phyloP scores from a whole-genome alignment of 2,113 vertebrate species.

The Butorides virescens region DNA sequence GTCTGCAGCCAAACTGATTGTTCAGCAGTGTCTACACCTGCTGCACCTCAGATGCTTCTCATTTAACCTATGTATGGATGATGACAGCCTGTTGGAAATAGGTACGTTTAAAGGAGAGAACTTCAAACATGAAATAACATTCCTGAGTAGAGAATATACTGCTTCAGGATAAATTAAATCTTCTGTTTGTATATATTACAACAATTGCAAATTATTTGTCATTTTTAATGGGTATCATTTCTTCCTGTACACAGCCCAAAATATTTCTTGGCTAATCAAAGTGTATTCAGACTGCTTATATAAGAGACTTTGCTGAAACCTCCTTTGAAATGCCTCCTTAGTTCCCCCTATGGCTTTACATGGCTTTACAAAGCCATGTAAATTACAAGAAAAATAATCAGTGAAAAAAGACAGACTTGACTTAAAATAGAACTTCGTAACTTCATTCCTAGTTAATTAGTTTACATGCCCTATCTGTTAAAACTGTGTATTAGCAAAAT shows the following conservation, averaged over 20 bases:
- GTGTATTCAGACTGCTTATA: not conserved
- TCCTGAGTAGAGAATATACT: not conserved
- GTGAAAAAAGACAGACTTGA: not conserved
- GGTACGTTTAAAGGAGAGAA: constrained; percentile 2
- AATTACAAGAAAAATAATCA: not conserved
- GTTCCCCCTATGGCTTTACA: not conserved
- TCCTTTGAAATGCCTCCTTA: not conserved
- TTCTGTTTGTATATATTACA: not conserved
- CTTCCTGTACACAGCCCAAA: not conserved
- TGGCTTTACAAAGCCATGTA: not conserved
- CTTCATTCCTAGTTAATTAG: not conserved
- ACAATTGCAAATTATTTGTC: not conserved
- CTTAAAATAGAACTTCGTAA: not conserved
- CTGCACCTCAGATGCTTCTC: not conserved
- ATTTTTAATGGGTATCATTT: not conserved
- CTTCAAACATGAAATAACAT: not conserved
- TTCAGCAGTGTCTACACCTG: constrained; percentile 30
- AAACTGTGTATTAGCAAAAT: not conserved
- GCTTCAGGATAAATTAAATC: not conserved
- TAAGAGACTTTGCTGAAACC: not conserved
- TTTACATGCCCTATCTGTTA: not conserved
- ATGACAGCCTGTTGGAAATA: constrained; percentile 42
- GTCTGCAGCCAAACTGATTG: not conserved
- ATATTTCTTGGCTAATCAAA: not conserved
- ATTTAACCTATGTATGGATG: not conserved